These are phyloP conservation scores for Copidosoma aretas DNA, from an alignment of 2,888 invertebrate species.

Conservation along the genomic window DNA sequence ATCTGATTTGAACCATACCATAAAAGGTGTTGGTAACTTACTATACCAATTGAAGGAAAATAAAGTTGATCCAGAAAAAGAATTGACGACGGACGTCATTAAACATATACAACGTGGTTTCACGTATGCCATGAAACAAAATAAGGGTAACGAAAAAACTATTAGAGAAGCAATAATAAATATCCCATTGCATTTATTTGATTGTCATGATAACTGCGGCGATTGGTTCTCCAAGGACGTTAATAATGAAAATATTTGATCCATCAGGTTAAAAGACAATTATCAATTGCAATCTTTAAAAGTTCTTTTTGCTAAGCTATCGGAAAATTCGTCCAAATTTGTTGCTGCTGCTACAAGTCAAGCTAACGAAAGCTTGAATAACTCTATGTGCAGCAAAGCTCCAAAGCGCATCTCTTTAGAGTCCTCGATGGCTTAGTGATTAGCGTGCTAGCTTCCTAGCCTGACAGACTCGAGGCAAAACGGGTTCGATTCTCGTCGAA, in stretches of 20 bases:
- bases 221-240: conserved; percentile 34
- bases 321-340: conserved; percentile 24
- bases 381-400: conserved; percentile 43
- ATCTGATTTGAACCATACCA: conserved; percentile 42
- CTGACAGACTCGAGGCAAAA: no score
- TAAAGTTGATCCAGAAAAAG: conserved; percentile 11
- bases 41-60: conserved; percentile 38
- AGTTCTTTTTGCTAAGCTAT: conserved; percentile 9
- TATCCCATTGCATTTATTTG: conserved; percentile 42
- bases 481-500: no score
- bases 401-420: conserved; percentile 18
- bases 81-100: conserved; percentile 40
- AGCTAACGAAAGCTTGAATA: conserved; percentile 30
- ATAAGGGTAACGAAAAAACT: conserved; percentile 8
- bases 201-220: conserved; percentile 43
- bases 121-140: conserved; percentile 42
- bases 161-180: conserved; percentile 33
- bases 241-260: conserved; percentile 1
- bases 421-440: no score
- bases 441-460: no score
- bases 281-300: background rate
- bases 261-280: conserved; percentile 7
- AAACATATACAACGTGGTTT: conserved; percentile 45
- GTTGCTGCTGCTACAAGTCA: conserved; percentile 19
- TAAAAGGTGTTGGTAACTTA: conserved; percentile 41